Conservation (phyloP, 2,797 vertebrate species). For the Cyprinella venusta region DNA sequence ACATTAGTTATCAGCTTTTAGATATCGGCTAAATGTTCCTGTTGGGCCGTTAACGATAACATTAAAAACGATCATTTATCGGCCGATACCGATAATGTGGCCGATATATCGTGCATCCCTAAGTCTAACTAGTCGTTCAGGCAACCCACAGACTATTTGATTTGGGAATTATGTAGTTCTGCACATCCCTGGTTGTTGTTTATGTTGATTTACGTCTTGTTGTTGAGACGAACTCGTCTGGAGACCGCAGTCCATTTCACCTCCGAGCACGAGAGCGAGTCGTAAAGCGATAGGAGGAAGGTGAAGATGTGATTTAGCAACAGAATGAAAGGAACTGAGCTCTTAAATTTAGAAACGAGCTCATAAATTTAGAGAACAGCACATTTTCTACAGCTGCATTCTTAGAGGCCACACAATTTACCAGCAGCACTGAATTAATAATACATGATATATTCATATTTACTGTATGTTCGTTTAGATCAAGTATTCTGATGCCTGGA, state of each 20-base stretch:
- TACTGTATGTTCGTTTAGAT: not conserved
- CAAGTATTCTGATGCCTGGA: constrained; percentile 5
- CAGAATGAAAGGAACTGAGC: not conserved
- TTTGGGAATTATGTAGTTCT: not conserved
- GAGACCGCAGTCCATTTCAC: constrained; percentile 38
- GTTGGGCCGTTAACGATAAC: too few relatives aligned
- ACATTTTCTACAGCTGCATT: constrained; percentile 9
- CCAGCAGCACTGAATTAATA: constrained; percentile 20
- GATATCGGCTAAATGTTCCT: too few relatives aligned
- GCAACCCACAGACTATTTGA: not conserved
- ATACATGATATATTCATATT: constrained; percentile 16
- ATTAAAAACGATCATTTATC: too few relatives aligned
- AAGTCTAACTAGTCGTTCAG: not conserved
- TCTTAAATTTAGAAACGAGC: constrained; percentile 26
- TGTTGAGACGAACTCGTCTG: constrained; percentile 11
- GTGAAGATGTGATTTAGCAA: constrained; percentile 13
- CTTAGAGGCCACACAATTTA: constrained; percentile 21
- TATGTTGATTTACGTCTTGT: constrained; percentile 29
- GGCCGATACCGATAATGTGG: too few relatives aligned
- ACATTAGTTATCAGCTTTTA: too few relatives aligned
- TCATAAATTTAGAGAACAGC: not conserved
- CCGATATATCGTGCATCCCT: too few relatives aligned
- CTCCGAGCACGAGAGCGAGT: not conserved
- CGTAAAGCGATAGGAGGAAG: not conserved
- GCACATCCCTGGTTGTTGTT: constrained; percentile 30